phyloP scores from a whole-genome alignment of 2,113 vertebrate species.

The Epinephelus moara region DNA sequence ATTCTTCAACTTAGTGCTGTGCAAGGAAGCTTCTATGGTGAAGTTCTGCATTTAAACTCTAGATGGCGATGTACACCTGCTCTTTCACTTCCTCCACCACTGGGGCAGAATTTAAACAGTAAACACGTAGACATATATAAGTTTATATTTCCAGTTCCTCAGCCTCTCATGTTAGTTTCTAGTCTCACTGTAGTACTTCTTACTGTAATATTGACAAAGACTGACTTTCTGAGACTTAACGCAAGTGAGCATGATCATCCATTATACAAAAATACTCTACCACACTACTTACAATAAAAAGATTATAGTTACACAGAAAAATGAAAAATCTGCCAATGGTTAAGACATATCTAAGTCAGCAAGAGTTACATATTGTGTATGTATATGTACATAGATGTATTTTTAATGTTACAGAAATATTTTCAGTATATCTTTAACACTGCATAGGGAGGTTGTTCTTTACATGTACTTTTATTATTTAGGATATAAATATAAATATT shows the following conservation, averaged over 20 bases:
- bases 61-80: slow-evolving; percentile 58
- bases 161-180: background rate
- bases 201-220: background rate
- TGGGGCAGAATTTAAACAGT: background rate
- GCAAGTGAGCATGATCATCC: background rate
- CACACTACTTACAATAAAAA: background rate
- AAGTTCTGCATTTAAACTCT: slow-evolving; percentile 34
- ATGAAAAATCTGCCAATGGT: background rate
- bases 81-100: background rate
- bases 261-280: background rate
- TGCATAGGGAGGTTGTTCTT: background rate
- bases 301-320: background rate
- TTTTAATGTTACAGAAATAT: background rate
- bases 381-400: too few species aligned
- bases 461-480: background rate
- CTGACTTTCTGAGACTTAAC: background rate
- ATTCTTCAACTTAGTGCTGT: background rate
- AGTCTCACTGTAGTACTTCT: background rate
- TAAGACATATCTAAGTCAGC: background rate
- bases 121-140: background rate
- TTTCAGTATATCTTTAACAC: background rate
- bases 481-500: too few species aligned
- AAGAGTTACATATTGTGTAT: background rate
- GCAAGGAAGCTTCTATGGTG: background rate
- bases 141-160: background rate